Evolutionary conservation across 2,888 invertebrate species (phyloP).

Genomic region (Bembecia ichneumoniformis): DNA sequence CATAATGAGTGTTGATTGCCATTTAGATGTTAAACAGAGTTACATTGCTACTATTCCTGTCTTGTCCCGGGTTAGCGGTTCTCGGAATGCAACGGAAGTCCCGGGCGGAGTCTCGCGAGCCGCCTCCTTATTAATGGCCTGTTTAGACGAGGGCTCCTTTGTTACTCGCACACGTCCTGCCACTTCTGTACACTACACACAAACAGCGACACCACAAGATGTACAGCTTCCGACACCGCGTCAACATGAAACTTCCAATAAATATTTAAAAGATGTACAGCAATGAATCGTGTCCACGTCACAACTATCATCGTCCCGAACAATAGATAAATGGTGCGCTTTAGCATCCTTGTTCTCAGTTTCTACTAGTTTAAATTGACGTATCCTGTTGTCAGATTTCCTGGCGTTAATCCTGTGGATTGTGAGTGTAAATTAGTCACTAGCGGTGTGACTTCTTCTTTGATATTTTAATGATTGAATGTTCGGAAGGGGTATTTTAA

Average conservation of each 20-base stretch:
- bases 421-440: constrained; percentile 48
- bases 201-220: constrained; percentile 13
- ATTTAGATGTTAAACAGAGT: constrained; percentile 36
- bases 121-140: constrained; percentile 70
- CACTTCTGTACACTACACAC: constrained; percentile 36
- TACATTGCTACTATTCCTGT: constrained; percentile 57
- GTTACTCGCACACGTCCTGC: constrained; percentile 63
- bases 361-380: constrained; percentile 63
- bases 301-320: constrained; percentile 18
- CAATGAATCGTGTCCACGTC: constrained; percentile 21
- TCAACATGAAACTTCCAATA: constrained; percentile 14
- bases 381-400: constrained; percentile 65
- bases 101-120: constrained; percentile 50
- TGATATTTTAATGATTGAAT: constrained; percentile 39
- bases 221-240: constrained; percentile 14
- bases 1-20: constrained; percentile 24
- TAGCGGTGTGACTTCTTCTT: constrained; percentile 32
- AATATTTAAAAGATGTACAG: constrained; percentile 15
- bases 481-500: constrained; percentile 19
- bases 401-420: constrained; percentile 53
- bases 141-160: constrained; percentile 65
- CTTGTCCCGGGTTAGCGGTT: constrained; percentile 57
- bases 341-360: constrained; percentile 39
- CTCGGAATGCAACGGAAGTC: constrained; percentile 65
- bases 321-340: constrained; percentile 33